Conservation (phyloP, 2,888 invertebrate genomes). For the Scaptomyza caliginosa region DNA sequence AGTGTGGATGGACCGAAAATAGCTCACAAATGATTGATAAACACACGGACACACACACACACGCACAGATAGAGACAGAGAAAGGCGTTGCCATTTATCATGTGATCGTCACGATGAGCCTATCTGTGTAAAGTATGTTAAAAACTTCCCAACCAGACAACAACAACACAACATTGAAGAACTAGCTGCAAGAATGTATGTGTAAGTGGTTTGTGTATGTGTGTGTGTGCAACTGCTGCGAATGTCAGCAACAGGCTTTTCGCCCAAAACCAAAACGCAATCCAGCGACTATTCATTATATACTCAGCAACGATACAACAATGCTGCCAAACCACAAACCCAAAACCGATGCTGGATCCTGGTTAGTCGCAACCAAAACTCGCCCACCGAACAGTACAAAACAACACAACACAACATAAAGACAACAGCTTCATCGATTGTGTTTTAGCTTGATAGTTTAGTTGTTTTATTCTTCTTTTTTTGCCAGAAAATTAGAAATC, state of each 20-base stretch:
- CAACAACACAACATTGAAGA: not conserved
- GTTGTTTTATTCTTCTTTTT: not conserved
- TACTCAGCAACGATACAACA: constrained; percentile 30
- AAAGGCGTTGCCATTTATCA: constrained; percentile 51
- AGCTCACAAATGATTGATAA: constrained; percentile 42
- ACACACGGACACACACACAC: constrained; percentile 9
- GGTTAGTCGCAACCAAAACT: constrained; percentile 8
- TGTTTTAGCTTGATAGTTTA: constrained; percentile 30
- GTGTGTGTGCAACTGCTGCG: constrained; percentile 5
- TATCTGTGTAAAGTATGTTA: constrained; percentile 41
- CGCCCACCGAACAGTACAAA: constrained; percentile 7
- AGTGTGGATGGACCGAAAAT: constrained; percentile 21
- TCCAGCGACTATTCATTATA: constrained; percentile 53
- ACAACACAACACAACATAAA: constrained; percentile 9
- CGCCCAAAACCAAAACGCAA: constrained; percentile 17
- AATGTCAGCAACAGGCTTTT: constrained; percentile 63
- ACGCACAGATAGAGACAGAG: not conserved
- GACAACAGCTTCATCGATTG: constrained; percentile 49
- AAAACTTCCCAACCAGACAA: constrained; percentile 11
- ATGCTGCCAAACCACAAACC: constrained; percentile 32
- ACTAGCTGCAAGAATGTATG: not conserved
- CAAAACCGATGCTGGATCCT: constrained; percentile 17
- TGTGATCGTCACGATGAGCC: constrained; percentile 44
- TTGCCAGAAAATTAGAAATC: not conserved
- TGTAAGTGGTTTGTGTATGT: no score